Evolutionary conservation across 2,888 invertebrate species (phyloP), one percentile per base, ranked within the genome.

Genomic region (Lysandra coridon): DNA sequence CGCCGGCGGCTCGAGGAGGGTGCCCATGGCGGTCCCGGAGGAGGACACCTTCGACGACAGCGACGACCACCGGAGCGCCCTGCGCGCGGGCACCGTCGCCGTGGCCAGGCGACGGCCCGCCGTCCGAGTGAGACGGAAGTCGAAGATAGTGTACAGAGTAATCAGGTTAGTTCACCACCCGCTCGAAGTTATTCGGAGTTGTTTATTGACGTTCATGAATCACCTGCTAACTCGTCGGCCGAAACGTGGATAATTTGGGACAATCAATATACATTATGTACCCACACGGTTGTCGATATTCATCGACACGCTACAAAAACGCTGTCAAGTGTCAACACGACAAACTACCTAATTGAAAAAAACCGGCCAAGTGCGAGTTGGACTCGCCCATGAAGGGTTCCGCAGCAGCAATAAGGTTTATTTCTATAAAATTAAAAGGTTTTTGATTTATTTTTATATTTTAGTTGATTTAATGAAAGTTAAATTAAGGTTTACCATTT

Each of bases 21-120:
- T 85, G 84, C 85, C 88, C 82, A 85, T 86, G 80, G 85, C 85
- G 81, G 83, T 83, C 80, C 83, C 82, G 78, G 79, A 82, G 81
- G 83, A 82, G 75, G 82, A 82, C 76, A 82, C 81, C 79, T 82
- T 79, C 83, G 89, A 86, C 81, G 90, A 89, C 79, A 87, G 86
- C 82, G 88, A 88, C 82, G 90, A 90, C 78, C 85, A 90, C 82
- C 87, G 91, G 85, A 86, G 90, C 85, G 83, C 91, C 87, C 80
- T 92, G 88, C 91, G 92, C 88, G 85, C 92, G 87, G 88, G 91
- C 89, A 84, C 92, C 90, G 88, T 92, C 87, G 89, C 92, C 88
- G 80, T 92, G 88, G 93, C 91, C 85, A 85, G 92, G 87, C 88
- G 94, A 88, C 91, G 94, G 87, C 88, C 91, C 87, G 94, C 94